A percentile compares a stretch with the other conserved stretches of the same genome.
These are phyloP conservation scores for Hymenochirus boettgeri DNA, from an alignment of 2,113 vertebrate species.

Conservation along the genomic window DNA sequence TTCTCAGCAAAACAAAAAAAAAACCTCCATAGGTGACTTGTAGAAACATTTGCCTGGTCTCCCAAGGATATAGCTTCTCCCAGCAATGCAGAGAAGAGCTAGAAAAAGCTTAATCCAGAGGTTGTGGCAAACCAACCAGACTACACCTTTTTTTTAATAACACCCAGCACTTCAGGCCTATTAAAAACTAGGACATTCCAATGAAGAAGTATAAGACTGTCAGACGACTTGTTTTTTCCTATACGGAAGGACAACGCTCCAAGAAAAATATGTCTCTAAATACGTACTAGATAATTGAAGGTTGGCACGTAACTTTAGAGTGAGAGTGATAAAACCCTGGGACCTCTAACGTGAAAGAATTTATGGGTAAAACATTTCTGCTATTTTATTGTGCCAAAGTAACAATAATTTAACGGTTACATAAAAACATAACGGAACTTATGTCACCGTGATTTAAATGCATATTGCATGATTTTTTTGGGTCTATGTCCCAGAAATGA, in stretches of 20 bases:
- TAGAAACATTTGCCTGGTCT: too few relatives aligned
- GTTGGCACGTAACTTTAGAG: conserved; percentile 18
- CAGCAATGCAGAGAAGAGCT: conserved; percentile 18
- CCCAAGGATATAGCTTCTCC: conserved; percentile 11
- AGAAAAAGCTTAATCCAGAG: conserved; percentile 29
- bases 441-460: conserved; percentile 14
- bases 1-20: too few relatives aligned
- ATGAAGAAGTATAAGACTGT: neutral
- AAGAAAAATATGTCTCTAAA: too few relatives aligned
- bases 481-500: conserved; percentile 18
- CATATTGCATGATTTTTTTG: conserved; percentile 18
- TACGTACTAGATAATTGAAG: conserved; percentile 5
- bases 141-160: conserved; percentile 10
- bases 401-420: conserved; percentile 29
- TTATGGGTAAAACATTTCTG: conserved; percentile 22
- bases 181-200: neutral
- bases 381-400: conserved; percentile 19
- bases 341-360: conserved; percentile 24
- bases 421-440: conserved; percentile 31
- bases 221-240: neutral
- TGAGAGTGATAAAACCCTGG: neutral
- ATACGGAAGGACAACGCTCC: neutral
- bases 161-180: conserved; percentile 7
- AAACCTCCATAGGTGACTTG: too few relatives aligned
- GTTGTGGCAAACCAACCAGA: conserved; percentile 29